These are phyloP conservation scores for Mormyrops boulengeri DNA, from an alignment of 2,797 vertebrate genomes.

Conservation along the genomic window DNA sequence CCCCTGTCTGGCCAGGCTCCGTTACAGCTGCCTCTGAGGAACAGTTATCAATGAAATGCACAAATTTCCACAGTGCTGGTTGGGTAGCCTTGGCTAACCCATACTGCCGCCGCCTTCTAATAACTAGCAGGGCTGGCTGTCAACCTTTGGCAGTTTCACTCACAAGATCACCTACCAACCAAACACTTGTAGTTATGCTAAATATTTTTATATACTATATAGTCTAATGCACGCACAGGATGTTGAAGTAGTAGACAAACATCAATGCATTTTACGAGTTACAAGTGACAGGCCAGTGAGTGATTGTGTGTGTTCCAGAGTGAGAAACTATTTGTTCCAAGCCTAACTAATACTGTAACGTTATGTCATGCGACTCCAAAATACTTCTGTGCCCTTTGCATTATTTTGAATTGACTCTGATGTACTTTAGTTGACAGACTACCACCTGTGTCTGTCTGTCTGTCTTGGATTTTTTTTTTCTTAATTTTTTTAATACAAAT, in stretches of 20 bases:
- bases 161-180: conserved; percentile 24
- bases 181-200: conserved; percentile 26
- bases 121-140: conserved; percentile 30
- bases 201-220: background rate
- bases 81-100: background rate
- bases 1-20: background rate
- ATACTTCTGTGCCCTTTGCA: background rate
- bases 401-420: conserved; percentile 25
- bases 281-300: background rate
- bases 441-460: conserved; percentile 31
- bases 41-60: background rate
- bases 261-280: background rate
- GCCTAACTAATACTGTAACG: background rate
- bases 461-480: background rate
- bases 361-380: conserved; percentile 13
- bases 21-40: background rate
- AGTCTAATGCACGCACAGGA: background rate
- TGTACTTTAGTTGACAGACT: background rate
- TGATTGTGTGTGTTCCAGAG: background rate
- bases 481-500: conserved; percentile 18
- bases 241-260: background rate
- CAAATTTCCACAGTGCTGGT: background rate
- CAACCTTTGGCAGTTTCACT: conserved; percentile 31
- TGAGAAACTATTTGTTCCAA: conserved; percentile 20
- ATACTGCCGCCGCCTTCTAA: background rate